phyloP scores from a whole-genome alignment of 2,888 invertebrate genomes.

The Drosophila longiperda region DNA sequence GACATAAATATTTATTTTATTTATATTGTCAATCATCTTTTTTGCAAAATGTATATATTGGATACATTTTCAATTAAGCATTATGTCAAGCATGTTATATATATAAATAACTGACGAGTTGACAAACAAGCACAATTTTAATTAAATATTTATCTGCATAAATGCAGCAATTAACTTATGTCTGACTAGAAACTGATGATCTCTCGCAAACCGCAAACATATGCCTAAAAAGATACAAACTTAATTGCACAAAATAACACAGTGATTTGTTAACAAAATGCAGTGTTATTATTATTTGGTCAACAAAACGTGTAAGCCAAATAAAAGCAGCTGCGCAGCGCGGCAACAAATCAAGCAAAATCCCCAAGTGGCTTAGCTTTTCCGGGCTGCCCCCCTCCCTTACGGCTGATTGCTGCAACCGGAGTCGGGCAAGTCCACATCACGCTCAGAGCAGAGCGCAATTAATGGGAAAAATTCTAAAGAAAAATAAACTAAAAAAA shows the following conservation, averaged over 20 bases:
- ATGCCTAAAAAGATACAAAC: neutral
- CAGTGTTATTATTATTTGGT: constrained; percentile 7
- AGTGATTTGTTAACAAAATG: neutral
- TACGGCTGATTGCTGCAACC: constrained; percentile 68
- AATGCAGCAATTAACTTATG: neutral
- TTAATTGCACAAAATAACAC: constrained; percentile 2
- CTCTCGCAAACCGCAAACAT: neutral
- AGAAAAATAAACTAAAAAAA: constrained; percentile 45
- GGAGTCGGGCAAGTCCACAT: constrained; percentile 6
- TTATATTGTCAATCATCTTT: neutral
- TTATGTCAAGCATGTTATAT: neutral
- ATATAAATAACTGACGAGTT: neutral
- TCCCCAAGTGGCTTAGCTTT: constrained; percentile 66
- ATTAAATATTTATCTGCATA: constrained; percentile 35
- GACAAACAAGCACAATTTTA: constrained; percentile 9
- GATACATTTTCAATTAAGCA: neutral
- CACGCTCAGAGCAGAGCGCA: constrained; percentile 28
- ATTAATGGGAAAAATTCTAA: constrained; percentile 74
- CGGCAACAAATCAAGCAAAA: constrained; percentile 67
- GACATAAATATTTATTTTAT: neutral
- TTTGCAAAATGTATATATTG: neutral
- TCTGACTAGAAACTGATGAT: neutral
- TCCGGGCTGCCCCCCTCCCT: constrained; percentile 36
- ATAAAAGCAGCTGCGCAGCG: constrained; percentile 37
- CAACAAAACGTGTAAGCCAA: constrained; percentile 9